These are phyloP conservation scores for Notoglanidium macrostoma DNA, from an alignment of 2,797 vertebrate genomes.

Conservation along the genomic window DNA sequence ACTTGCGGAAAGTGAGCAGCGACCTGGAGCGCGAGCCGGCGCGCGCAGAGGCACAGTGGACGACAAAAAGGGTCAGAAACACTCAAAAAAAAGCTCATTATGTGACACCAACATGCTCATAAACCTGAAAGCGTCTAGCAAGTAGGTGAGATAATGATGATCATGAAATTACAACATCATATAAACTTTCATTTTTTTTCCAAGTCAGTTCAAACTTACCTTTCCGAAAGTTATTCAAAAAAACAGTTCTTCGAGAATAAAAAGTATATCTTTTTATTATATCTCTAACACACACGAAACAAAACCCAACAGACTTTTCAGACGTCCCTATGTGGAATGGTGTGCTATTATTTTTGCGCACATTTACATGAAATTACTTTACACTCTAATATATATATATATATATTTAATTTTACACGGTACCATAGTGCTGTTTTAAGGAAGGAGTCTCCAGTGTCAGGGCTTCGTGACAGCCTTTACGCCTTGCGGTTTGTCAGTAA, in stretches of 20 bases:
- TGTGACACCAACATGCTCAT: neutral
- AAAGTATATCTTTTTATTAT: too few relatives aligned
- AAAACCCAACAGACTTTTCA: neutral
- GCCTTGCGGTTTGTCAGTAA: neutral
- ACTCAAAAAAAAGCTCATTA: too few relatives aligned
- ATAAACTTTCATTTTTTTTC: neutral
- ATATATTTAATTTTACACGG: too few relatives aligned
- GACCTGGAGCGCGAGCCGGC: neutral
- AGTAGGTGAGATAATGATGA: neutral
- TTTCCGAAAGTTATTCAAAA: too few relatives aligned
- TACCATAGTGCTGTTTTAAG: neutral
- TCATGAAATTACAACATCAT: neutral
- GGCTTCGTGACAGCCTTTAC: neutral
- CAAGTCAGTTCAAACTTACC: neutral
- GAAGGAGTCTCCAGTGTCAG: conserved; percentile 6
- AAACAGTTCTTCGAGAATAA: too few relatives aligned
- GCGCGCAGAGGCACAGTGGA: neutral
- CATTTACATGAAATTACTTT: neutral
- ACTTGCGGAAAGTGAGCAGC: neutral
- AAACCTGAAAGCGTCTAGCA: neutral
- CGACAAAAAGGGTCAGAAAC: neutral
- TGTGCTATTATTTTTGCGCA: neutral
- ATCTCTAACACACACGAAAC: too few relatives aligned
- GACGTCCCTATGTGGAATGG: neutral
- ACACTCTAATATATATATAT: too few relatives aligned